Evolutionary conservation across 2,113 vertebrate species (phyloP), one percentile per base, ranked within the genome.

Genomic region (Alexandromys fortis): DNA sequence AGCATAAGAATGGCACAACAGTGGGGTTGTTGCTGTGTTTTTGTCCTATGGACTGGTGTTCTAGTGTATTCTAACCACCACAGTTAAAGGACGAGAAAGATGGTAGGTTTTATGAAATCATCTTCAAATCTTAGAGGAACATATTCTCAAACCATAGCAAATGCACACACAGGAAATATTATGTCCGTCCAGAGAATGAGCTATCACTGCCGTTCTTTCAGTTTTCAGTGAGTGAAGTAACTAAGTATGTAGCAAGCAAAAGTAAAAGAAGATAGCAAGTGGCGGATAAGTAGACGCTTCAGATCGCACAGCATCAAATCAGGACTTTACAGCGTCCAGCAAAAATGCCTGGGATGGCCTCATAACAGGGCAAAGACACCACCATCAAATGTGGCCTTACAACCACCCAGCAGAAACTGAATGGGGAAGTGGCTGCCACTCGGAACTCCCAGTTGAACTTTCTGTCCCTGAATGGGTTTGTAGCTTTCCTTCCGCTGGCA

Each of bases 161-260:
- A 52, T 76, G 42, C n/a, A 42, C n/a, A 89, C 49, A 87, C 22
- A 87, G 72, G 67, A 94, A 92, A 68, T 85, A 68, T 45, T 87
- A 61, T 63, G 16, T 42, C 3, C 13, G 3, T 42, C 38, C 61
- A 86, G 38, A 19, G 13, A 42, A 61, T 63, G 35, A 16, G 26
- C 81, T 19, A 6, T 42, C n/a, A 65, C 38, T 65, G 22, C 61
- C 26, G 11, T 11, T 30, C 61, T 65, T 45, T 30, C 21, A 45
- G 45, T 42, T 65, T 33, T 33, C 42, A 47, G 26, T 67, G 81
- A 30, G 8, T 85, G 58, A 67, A 47, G 24, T 30, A 17, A 45
- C 45, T 85, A 85, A 45, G 38, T 45, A 47, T 22, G 67, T 13
- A 67, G 58, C 81, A 45, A 65, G 61, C 26, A 63, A 65, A 85